These are phyloP conservation scores for Ctenoplectra terminalis DNA, from an alignment of 1,140 invertebrate species.

Conservation along the genomic window DNA sequence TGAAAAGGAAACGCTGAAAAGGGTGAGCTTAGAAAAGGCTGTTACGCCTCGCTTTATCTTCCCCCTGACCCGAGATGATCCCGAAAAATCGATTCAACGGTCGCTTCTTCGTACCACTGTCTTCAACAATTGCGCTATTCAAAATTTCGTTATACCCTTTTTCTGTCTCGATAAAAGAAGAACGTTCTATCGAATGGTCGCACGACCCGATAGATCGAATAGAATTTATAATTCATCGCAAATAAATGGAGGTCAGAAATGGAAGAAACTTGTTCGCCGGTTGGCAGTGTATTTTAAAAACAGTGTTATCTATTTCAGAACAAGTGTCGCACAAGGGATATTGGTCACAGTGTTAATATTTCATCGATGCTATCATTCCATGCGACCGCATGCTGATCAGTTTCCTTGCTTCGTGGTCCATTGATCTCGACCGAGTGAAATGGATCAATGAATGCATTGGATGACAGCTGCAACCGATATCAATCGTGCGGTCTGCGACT, in stretches of 20 bases:
- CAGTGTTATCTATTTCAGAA: not conserved
- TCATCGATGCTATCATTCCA: not conserved
- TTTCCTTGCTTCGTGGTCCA: conserved; percentile 7
- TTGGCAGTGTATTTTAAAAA: not conserved
- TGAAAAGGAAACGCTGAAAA: conserved; percentile 34
- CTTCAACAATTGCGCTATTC: not conserved
- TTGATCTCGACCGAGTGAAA: conserved; percentile 24
- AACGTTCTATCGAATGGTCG: not conserved
- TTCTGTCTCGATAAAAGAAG: not conserved
- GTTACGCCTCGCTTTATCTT: conserved; percentile 7
- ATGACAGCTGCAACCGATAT: too few species aligned
- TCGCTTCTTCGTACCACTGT: not conserved
- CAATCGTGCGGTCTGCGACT: too few species aligned
- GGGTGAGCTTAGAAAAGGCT: conserved; percentile 40
- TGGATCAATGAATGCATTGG: not conserved
- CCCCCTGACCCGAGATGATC: conserved; percentile 17
- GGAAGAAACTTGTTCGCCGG: not conserved
- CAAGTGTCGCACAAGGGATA: not conserved
- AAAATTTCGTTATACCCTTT: not conserved
- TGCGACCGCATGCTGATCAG: not conserved
- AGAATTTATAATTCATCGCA: not conserved
- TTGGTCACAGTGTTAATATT: not conserved
- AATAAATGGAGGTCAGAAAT: not conserved
- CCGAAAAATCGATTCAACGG: conserved; percentile 40
- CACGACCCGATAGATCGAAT: not conserved